Conservation (phyloP, 2,113 vertebrate species). For the Oncorhynchus kisutch region DNA sequence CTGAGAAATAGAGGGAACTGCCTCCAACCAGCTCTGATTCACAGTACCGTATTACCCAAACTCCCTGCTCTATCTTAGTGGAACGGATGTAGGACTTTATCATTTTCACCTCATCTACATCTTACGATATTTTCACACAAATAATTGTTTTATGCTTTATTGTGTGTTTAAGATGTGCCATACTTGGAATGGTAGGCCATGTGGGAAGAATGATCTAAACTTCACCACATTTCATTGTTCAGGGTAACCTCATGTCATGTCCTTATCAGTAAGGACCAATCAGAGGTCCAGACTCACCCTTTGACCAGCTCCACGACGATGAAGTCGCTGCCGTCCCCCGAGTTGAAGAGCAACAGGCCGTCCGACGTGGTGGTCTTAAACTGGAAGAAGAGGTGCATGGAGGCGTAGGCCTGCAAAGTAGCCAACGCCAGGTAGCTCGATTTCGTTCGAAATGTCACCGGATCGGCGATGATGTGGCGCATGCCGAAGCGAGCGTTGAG, state of each 20-base stretch:
- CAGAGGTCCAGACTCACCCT: slow-evolving; percentile 75
- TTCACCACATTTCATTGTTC: no score
- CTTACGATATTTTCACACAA: no score
- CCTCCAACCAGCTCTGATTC: not conserved
- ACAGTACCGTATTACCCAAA: no score
- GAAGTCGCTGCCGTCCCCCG: slow-evolving; percentile 92
- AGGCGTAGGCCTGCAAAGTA: slow-evolving; percentile 87
- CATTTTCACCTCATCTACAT: no score
- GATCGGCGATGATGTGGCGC: slow-evolving; percentile 88
- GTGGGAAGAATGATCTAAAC: no score
- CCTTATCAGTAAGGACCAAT: no score
- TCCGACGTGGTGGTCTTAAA: slow-evolving; percentile 91
- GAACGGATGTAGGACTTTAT: no score
- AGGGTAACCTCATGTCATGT: not conserved
- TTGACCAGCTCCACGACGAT: slow-evolving; percentile 95
- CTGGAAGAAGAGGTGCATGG: slow-evolving; percentile 97
- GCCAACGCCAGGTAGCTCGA: slow-evolving; percentile 87
- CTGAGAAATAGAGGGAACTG: not conserved
- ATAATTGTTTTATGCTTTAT: no score
- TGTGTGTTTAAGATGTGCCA: no score
- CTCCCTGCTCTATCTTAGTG: no score
- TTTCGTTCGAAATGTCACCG: slow-evolving; percentile 87
- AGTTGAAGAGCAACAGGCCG: slow-evolving; percentile 92
- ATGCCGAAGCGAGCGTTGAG: slow-evolving; percentile 92
- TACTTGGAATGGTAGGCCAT: no score